phyloP scores from a whole-genome alignment of 2,797 vertebrate species.

The Acanthiza pusilla region DNA sequence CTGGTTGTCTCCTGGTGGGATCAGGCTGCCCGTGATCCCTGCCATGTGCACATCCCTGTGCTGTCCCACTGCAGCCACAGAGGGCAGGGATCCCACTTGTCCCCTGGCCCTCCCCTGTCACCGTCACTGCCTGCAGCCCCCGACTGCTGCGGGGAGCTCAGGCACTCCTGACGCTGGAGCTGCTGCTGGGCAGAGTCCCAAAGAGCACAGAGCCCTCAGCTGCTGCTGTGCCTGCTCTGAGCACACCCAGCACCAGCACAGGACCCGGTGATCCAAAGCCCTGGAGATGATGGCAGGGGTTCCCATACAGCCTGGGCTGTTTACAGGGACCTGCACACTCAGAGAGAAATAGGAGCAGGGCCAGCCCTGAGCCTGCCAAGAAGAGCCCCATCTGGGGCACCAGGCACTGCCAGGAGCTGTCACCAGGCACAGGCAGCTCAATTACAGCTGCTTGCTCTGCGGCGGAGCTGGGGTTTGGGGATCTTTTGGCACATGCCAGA shows the following conservation, averaged over 20 bases:
- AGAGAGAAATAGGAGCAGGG: background rate
- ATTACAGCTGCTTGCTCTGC: background rate
- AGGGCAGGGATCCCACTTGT: accelerated
- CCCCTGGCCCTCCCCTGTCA: background rate
- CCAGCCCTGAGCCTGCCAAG: background rate
- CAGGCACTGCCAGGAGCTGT: background rate
- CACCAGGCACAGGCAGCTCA: background rate
- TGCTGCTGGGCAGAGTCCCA: background rate
- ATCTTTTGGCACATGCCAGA: background rate
- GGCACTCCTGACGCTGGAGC: accelerated
- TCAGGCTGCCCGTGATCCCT: accelerated
- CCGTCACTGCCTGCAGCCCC: background rate
- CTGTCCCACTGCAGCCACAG: background rate
- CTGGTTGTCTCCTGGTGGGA: background rate
- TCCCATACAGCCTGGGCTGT: background rate
- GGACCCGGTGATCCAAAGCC: background rate
- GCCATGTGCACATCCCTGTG: background rate
- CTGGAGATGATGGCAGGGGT: background rate
- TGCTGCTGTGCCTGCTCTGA: background rate
- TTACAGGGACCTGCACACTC: background rate
- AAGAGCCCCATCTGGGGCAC: background rate
- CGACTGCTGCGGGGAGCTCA: background rate
- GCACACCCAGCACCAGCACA: background rate
- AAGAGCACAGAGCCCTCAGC: accelerated
- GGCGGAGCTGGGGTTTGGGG: accelerated